Base-by-base conservation (phyloP, 2,113 vertebrate genomes). In the Synchiropus splendidus region DNA sequence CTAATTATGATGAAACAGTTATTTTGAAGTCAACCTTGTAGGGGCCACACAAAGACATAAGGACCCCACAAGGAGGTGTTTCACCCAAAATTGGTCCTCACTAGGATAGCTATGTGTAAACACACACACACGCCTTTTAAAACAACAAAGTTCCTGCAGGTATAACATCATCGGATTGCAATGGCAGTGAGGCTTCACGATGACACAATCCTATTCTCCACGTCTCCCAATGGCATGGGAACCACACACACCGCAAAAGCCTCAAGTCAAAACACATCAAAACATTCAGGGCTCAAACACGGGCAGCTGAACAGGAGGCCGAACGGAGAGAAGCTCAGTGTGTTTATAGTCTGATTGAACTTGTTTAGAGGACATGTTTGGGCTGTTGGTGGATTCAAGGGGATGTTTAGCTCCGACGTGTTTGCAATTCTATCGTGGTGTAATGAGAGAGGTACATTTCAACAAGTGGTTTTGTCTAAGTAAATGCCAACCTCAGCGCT, bases 251-350 rank as follows among this genome's bases (percentile, higher is more conserved):
- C 21, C 57, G 51, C 72, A 72, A 68, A 48, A 63, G 70, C 54
- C 52, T 52, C 39, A n/a, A 64, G 64, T 80, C 72, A 80, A 72
- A 77, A 78, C 64, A 77, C 53, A 73, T 76, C 72, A 71, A 74
- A 69, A 59, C 50, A 48, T 31, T 57, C 55, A 30, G 12, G 38
- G 48, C 48, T 16, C 37, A 54, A 44, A 55, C 42, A 46, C 30
- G 12, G 38, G 33, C 37, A 39, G 60, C 43, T 27, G 42, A 27
- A 59, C 34, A 11, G 45, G 68, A 51, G 59, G 46, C 56, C 16
- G 18, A 47, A 51, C 41, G 64, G 57, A 64, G 75, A 75, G 50
- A 72, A 64, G 51, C 46, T 56, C 54, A 3, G 37, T 15, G 16
- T 75, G 57, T 74, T 78, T 74, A 66, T 54, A 70, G 45, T 76